phyloP scores from a whole-genome alignment of 37 sponge, comb jelly and placozoan species.

The Theonella swinhoei region DNA sequence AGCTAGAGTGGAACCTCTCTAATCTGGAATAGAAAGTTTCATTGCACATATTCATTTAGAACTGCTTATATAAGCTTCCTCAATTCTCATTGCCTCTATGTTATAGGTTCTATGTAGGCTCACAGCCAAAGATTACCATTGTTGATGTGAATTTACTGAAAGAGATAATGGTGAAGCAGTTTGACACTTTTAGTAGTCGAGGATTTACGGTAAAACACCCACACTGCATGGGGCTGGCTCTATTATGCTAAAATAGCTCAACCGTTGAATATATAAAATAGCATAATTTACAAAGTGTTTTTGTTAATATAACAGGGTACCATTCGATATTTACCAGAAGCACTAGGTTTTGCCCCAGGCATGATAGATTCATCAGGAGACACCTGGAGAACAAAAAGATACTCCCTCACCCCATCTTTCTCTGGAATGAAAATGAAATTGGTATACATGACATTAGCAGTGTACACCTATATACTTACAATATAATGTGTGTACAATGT shows the following conservation, averaged over 20 bases:
- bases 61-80: no score
- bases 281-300: no score
- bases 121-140: neutral
- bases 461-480: no score
- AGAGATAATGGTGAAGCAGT: constrained; percentile 32
- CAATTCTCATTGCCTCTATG: no score
- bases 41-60: no score
- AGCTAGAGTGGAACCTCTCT: neutral
- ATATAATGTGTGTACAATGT: no score
- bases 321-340: neutral
- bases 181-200: constrained; percentile 9
- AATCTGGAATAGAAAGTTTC: no score
- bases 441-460: constrained; percentile 41
- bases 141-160: constrained; percentile 28
- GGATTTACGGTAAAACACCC: neutral
- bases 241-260: neutral
- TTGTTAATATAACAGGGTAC: no score
- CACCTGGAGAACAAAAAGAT: constrained; percentile 50
- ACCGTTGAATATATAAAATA: no score
- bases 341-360: neutral
- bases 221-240: neutral
- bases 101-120: constrained; percentile 26
- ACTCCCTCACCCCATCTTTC: constrained; percentile 68
- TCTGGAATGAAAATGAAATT: constrained; percentile 61
- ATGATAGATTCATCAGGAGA: constrained; percentile 52